Evolutionary conservation across 2,113 vertebrate species (phyloP).

Genomic region (Hypomesus transpacificus): DNA sequence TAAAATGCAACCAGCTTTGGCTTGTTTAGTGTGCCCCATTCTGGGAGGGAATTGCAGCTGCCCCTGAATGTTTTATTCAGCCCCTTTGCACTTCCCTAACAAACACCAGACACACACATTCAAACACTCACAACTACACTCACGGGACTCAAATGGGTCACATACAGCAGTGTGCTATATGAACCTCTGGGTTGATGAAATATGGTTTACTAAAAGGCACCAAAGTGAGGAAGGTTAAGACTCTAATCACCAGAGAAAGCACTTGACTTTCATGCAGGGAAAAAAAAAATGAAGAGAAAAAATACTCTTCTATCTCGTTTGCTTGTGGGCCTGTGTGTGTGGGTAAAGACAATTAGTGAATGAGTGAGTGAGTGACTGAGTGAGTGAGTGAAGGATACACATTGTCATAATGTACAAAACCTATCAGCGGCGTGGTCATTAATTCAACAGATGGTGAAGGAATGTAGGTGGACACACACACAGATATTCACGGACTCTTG

Average conservation of each 20-base stretch:
- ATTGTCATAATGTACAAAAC: not conserved
- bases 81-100: not conserved
- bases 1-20: constrained; percentile 14
- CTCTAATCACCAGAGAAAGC: no score
- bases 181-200: no score
- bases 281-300: no score
- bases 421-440: not conserved
- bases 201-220: no score
- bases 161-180: not conserved
- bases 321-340: no score
- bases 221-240: no score
- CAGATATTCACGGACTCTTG: constrained; percentile 2
- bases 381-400: not conserved
- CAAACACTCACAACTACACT: not conserved
- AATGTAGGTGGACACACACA: not conserved
- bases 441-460: not conserved
- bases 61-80: constrained; percentile 24
- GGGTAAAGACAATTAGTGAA: no score
- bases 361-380: no score
- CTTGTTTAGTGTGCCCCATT: constrained; percentile 13
- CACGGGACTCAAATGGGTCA: not conserved
- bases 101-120: not conserved
- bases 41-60: constrained; percentile 15
- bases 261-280: no score
- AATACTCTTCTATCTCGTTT: no score